Evolutionary conservation across 2,888 invertebrate genomes (phyloP), one percentile per base, ranked within the genome.

Genomic region (Esperia sulphurella): DNA sequence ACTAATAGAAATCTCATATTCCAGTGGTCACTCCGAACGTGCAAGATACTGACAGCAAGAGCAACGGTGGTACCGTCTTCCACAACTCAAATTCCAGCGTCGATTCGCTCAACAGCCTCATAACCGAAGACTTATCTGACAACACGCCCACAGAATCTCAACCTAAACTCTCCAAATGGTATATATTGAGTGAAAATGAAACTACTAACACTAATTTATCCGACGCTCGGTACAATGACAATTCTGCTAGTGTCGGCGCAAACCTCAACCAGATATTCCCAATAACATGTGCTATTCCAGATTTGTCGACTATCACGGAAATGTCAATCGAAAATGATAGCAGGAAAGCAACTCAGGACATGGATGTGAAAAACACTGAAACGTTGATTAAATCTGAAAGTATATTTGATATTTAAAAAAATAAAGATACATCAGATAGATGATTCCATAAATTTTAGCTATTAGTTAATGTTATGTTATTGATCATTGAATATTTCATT

Each of bases 271-370:
- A 83, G 38, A 53, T 89, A 33, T 89, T 88, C 42, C 84, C 86
- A 1, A 52, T 83, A 6, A 57, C 78, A 0, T 86, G 79, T 48
- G 75, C 87, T 1, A 65, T 89, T 1, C 89, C 89, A 0, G 61
- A 89, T 54, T 61, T 89, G 1, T 88, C 88, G 0, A 83, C 86
- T 1, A 84, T 89, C 5, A 76, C 88, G 1, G 89, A 89, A 68
- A 61, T 61, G 44, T 87, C 21, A 21, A n/a, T n/a, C 6, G 35
- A 35, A n/a, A 35, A 65, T 54, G 69, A 68, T 41, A 76, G 71
- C 41, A 65, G 60, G 39, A 75, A 21, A 69, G 48, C 53, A 61
- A 3, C 56, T 9, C 46, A 63, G 7, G 63, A 64, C 28, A 42
- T 55, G 5, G 65, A 68, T 45, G 63, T 63, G 13, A 59, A 54